phyloP scores from a whole-genome alignment of 2,113 vertebrate genomes.

The Apaloderma vittatum region DNA sequence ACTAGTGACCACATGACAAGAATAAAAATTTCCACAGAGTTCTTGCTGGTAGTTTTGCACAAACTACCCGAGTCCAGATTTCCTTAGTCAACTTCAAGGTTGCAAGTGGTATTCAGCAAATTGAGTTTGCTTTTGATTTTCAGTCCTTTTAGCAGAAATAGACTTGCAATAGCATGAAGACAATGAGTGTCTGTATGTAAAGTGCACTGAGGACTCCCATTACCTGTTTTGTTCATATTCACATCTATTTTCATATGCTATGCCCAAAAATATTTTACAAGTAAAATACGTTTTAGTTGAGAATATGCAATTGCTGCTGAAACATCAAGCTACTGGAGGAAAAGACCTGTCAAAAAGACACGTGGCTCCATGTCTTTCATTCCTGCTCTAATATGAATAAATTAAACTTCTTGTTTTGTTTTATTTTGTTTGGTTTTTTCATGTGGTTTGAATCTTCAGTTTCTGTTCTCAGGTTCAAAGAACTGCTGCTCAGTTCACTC shows the following conservation, averaged over 20 bases:
- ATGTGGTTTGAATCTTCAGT: not conserved
- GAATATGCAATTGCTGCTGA: not conserved
- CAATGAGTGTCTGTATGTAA: not conserved
- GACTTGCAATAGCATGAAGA: not conserved
- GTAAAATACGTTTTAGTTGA: not conserved
- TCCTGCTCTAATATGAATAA: not conserved
- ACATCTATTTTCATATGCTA: not conserved
- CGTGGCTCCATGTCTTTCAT: not conserved
- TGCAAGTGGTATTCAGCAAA: constrained; percentile 43
- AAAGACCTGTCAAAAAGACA: not conserved
- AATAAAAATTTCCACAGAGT: not conserved
- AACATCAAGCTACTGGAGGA: not conserved
- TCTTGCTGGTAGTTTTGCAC: not conserved
- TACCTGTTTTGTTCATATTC: not conserved
- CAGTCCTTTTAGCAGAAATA: constrained; percentile 55
- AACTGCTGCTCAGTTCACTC: not conserved
- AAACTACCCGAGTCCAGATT: not conserved
- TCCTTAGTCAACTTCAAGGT: not conserved
- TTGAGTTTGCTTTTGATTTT: constrained; percentile 64
- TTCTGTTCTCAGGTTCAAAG: not conserved
- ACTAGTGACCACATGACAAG: not conserved
- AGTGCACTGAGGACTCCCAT: not conserved
- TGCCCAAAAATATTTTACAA: not conserved
- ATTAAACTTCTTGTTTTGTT: not conserved
- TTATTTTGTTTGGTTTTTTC: not conserved